Base-by-base conservation (phyloP, 2,888 invertebrate genomes). In the Lithophane socia region DNA sequence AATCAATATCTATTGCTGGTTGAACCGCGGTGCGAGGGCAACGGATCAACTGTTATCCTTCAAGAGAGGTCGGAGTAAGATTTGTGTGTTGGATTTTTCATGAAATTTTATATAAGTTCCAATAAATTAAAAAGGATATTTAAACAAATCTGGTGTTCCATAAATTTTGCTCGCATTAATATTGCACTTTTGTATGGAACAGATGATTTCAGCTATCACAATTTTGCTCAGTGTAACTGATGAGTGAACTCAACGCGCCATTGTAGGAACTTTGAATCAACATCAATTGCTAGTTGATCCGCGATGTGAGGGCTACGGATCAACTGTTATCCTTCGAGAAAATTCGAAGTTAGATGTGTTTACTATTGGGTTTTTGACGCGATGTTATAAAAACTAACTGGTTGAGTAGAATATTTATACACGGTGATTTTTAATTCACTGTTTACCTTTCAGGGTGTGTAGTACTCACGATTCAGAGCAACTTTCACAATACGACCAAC, bases 1-100 rank as follows among this genome's bases (percentile, higher is more conserved):
- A 86, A 84, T 86, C 83, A 79, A 84, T 82, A 83, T 83, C 74
- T 73, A 82, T 79, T 12, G 80, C 75, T 24, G 61, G 18, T 69
- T 68, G 60, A 71, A 64, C 69, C 72, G 54, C 71, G 64, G 21
- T 47, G 69, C 63, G 75, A 81, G 85, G 71, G 67, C 85, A 65
- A 1, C 60, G 68, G 82, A 82, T 83, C 86, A 85, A 69, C 44
- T 47, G 66, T 12, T 66, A 77, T 64, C 72, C 63, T 72, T 60
- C 13, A 24, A 61, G 71, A 71, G 54, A 82, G 61, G 54, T 69
- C n/a, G 42, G 7, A 56, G 29, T 49, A 21, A 68, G 54, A 85
- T 80, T 83, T 73, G 81, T 80, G 60, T 56, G n/a, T 21, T 9
- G 52, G 54, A 54, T 60, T 52, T 44, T 83, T 29, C 63, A 47